Conservation (phyloP, 2,888 invertebrate genomes). For the Caenorhabditis sp. region DNA sequence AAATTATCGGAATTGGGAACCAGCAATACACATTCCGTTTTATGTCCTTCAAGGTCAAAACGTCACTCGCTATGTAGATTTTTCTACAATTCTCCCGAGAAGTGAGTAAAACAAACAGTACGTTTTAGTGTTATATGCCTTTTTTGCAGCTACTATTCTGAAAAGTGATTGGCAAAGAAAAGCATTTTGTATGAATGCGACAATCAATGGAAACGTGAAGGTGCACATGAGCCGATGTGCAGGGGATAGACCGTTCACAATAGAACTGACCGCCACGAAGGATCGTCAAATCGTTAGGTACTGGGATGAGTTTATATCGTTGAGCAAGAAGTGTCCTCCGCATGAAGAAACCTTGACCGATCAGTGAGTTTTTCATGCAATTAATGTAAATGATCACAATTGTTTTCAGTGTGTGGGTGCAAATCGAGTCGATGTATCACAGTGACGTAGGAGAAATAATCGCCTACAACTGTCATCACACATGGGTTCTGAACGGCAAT, state of each 20-base stretch:
- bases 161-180: neutral
- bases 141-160: neutral
- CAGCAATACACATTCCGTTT: slow-evolving; percentile 13
- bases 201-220: slow-evolving; percentile 5
- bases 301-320: neutral
- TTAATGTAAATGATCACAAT: neutral
- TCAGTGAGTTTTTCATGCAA: slow-evolving; percentile 16
- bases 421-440: slow-evolving; percentile 5
- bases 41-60: neutral
- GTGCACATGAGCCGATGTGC: slow-evolving; percentile 17
- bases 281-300: neutral
- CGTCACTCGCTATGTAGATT: slow-evolving; percentile 16
- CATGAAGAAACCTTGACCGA: slow-evolving; percentile 10
- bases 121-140: neutral
- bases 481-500: neutral
- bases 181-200: slow-evolving; percentile 24
- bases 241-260: neutral
- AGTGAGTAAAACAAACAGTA: neutral
- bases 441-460: slow-evolving; percentile 14
- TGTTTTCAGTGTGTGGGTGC: slow-evolving; percentile 14
- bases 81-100: slow-evolving; percentile 25
- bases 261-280: neutral
- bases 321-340: slow-evolving; percentile 4
- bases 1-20: neutral
- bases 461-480: slow-evolving; percentile 18